Percentiles rank a stretch among this genome's conserved stretches.
These are phyloP conservation scores for Anadara kagoshimensis DNA, from an alignment of 1,140 invertebrate species.

Conservation along the genomic window DNA sequence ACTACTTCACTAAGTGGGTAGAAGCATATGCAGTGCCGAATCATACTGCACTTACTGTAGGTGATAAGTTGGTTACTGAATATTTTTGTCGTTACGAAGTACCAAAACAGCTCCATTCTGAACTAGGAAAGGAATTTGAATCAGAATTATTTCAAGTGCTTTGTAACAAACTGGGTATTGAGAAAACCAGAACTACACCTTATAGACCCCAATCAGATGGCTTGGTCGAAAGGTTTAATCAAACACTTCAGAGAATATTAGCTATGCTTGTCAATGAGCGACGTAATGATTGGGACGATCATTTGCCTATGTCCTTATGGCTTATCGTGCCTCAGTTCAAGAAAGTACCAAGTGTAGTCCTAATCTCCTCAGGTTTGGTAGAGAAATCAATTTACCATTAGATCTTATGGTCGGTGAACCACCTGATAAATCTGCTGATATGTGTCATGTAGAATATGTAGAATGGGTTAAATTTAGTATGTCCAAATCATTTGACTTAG, in stretches of 20 bases:
- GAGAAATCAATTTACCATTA: constrained; percentile 36
- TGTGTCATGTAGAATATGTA: constrained; percentile 8
- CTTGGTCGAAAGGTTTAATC: neutral
- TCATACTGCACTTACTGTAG: constrained; percentile 26
- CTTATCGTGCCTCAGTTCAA: constrained; percentile 33
- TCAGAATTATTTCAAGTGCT: constrained; percentile 40
- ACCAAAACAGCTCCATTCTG: constrained; percentile 23
- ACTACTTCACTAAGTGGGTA: constrained; percentile 26
- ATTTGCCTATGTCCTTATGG: constrained; percentile 18
- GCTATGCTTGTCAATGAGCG: neutral
- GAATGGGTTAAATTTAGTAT: constrained; percentile 6
- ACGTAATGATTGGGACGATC: constrained; percentile 13
- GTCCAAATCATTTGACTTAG: constrained; percentile 2
- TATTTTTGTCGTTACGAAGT: constrained; percentile 13
- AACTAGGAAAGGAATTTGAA: constrained; percentile 44
- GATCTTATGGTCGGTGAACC: constrained; percentile 36
- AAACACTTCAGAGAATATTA: neutral
- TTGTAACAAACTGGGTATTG: constrained; percentile 1
- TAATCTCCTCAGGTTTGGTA: constrained; percentile 37
- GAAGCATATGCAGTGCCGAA: constrained; percentile 50
- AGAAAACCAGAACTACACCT: constrained; percentile 3
- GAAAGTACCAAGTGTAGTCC: constrained; percentile 27
- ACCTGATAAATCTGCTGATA: neutral
- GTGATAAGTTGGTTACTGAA: constrained; percentile 14
- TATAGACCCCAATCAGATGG: constrained; percentile 5